phyloP scores from a whole-genome alignment of 2,888 invertebrate genomes.

The Heliconius ethilla region DNA sequence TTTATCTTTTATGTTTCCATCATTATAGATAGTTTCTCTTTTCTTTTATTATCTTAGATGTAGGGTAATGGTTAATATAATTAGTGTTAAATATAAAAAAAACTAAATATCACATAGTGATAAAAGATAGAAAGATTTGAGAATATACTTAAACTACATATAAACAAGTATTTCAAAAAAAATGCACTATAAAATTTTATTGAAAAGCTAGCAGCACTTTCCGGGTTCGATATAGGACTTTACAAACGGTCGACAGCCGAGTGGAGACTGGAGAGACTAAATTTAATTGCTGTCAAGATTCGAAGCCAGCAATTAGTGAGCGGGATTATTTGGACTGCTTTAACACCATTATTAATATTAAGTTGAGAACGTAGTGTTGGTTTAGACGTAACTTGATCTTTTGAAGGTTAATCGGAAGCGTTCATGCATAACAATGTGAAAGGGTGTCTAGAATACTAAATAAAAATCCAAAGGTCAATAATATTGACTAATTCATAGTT shows the following conservation, averaged over 20 bases:
- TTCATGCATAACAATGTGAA: slow-evolving; percentile 34
- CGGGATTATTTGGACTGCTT: slow-evolving; percentile 59
- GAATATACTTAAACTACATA: too few species aligned
- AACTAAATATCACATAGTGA: neutral
- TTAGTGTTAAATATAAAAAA: neutral
- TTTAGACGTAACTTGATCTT: slow-evolving; percentile 55
- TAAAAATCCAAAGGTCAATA: neutral
- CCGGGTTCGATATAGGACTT: slow-evolving; percentile 41
- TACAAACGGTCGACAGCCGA: slow-evolving; percentile 42
- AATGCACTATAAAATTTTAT: slow-evolving; percentile 31
- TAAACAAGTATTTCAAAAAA: neutral
- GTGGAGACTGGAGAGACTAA: slow-evolving; percentile 53
- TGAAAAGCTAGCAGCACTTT: slow-evolving; percentile 41
- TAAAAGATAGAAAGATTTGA: too few species aligned
- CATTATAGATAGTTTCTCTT: neutral
- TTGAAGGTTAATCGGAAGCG: slow-evolving; percentile 53
- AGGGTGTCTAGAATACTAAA: slow-evolving; percentile 21
- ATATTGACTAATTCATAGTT: neutral
- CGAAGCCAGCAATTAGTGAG: slow-evolving; percentile 60
- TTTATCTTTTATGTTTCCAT: slow-evolving; percentile 12
- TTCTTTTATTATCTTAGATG: neutral
- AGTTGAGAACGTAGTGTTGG: slow-evolving; percentile 49
- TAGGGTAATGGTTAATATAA: neutral
- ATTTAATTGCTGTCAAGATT: slow-evolving; percentile 63
- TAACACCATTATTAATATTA: slow-evolving; percentile 52